Conservation (phyloP, 2,888 invertebrate genomes). For the Lasioglossum villosulum region DNA sequence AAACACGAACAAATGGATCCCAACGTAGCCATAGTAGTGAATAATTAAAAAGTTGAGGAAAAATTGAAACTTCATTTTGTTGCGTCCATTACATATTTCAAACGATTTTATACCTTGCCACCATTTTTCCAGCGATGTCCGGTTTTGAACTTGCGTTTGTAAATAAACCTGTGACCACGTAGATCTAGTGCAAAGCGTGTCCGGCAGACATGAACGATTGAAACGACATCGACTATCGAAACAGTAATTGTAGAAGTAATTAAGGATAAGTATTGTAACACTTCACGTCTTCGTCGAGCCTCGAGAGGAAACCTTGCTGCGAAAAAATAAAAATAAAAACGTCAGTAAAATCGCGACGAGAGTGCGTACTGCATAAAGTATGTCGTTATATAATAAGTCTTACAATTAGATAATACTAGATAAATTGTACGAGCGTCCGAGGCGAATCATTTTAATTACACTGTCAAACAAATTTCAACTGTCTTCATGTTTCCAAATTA, state of each 20-base stretch:
- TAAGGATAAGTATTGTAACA: slow-evolving; percentile 23
- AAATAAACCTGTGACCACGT: not conserved
- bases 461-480: too few relatives aligned
- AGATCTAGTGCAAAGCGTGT: not conserved
- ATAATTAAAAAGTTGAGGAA: not conserved
- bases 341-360: not conserved
- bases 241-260: not conserved
- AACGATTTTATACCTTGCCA: not conserved
- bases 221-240: not conserved
- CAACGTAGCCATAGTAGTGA: not conserved
- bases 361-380: not conserved
- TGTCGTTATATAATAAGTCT: not conserved
- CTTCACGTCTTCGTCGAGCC: not conserved
- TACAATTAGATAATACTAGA: slow-evolving; percentile 1
- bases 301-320: not conserved
- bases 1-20: not conserved
- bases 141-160: not conserved
- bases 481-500: too few relatives aligned
- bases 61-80: not conserved
- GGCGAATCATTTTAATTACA: slow-evolving; percentile 30
- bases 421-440: slow-evolving; percentile 9
- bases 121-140: not conserved
- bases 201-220: not conserved
- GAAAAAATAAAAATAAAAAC: not conserved
- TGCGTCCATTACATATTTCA: not conserved